Evolutionary conservation across 30 jellyfish, hydroid and myxozoan species (phyloP).

Genomic region (Aurelia aurita complex sp. Pacific): DNA sequence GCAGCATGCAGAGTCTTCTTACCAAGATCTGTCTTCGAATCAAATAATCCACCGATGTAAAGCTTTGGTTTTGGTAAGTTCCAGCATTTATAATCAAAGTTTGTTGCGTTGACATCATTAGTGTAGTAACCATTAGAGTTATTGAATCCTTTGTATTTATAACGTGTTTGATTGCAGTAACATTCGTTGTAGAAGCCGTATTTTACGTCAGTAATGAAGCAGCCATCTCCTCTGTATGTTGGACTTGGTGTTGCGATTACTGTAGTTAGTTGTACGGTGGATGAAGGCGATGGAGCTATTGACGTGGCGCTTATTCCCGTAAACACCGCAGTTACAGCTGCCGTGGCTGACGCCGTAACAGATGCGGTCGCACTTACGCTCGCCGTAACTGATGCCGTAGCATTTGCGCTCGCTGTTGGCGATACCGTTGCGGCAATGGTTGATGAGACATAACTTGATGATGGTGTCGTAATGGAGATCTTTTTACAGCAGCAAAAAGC

Average conservation of each 20-base stretch:
- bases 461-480: not conserved
- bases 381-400: too few relatives aligned
- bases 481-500: conserved; percentile 67
- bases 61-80: conserved; percentile 63
- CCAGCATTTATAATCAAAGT: conserved; percentile 45
- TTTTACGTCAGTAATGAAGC: conserved; percentile 11
- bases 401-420: conserved; percentile 5
- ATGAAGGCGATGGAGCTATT: too few relatives aligned
- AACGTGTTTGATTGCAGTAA: conserved; percentile 48
- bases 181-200: conserved; percentile 56
- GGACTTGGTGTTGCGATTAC: conserved; percentile 41
- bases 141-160: conserved; percentile 39
- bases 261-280: not conserved
- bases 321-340: too few relatives aligned
- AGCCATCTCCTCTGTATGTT: conserved; percentile 24
- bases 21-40: conserved; percentile 18
- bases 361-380: not conserved
- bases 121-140: conserved; percentile 43
- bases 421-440: not conserved
- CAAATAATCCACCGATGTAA: conserved; percentile 68
- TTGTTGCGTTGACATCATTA: conserved; percentile 7
- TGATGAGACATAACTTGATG: conserved; percentile 3
- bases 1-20: conserved; percentile 60
- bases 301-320: too few relatives aligned
- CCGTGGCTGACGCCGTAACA: not conserved